Conservation (phyloP, 2,888 invertebrate species). For the Cheilosia grossa region DNA sequence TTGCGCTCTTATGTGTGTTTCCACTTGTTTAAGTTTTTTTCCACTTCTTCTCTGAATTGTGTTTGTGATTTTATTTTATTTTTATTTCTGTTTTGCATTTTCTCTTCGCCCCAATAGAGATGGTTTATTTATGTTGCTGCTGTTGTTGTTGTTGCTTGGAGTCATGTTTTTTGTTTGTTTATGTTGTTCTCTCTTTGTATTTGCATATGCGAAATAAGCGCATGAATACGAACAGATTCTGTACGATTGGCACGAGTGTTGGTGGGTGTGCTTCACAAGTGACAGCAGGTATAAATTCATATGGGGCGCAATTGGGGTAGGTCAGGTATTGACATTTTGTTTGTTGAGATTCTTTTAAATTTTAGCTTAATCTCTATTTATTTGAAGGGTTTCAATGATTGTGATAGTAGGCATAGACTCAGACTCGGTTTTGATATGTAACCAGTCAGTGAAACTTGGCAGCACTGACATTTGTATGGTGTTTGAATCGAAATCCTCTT, state of each 20-base stretch:
- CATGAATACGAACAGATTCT: conserved; percentile 23
- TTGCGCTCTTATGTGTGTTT: conserved; percentile 41
- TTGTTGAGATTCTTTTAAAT: not conserved
- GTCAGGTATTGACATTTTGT: conserved; percentile 39
- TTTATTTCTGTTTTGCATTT: conserved; percentile 3
- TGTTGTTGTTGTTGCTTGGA: conserved; percentile 5
- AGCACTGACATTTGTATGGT: no score
- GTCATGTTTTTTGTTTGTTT: conserved; percentile 35
- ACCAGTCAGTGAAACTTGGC: no score
- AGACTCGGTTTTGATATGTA: no score
- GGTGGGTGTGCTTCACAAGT: conserved; percentile 38
- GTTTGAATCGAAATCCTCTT: no score
- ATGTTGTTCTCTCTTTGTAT: conserved; percentile 41
- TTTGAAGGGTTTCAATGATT: not conserved
- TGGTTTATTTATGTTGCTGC: conserved; percentile 49
- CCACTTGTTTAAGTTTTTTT: conserved; percentile 21
- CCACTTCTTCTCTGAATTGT: not conserved
- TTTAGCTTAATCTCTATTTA: not conserved
- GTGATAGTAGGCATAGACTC: not conserved
- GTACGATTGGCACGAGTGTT: conserved; percentile 19
- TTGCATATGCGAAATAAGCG: conserved; percentile 46
- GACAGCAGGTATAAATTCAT: conserved; percentile 22
- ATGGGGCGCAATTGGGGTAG: conserved; percentile 28
- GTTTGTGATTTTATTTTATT: not conserved
- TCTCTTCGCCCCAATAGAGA: conserved; percentile 39